These are phyloP conservation scores for Leptinotarsa rubiginosa DNA, from an alignment of 2,888 invertebrate genomes.

Conservation along the genomic window DNA sequence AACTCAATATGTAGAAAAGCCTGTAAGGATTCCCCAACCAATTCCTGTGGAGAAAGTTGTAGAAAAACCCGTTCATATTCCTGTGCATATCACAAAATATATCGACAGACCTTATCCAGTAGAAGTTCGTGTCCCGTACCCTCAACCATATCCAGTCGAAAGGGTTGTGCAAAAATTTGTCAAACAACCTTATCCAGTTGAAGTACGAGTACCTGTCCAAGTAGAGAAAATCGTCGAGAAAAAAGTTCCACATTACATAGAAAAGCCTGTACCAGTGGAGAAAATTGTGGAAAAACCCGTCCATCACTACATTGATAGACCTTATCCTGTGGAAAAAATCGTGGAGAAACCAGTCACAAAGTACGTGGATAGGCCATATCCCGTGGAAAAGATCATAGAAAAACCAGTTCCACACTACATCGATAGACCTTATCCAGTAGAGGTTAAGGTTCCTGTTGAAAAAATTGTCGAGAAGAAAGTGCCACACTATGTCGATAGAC, in stretches of 20 bases:
- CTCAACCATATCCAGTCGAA: slow-evolving; percentile 58
- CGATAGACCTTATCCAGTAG: slow-evolving; percentile 64
- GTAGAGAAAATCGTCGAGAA: slow-evolving; percentile 69
- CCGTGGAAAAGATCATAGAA: slow-evolving; percentile 62
- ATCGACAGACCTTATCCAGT: slow-evolving; percentile 67
- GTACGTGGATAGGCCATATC: slow-evolving; percentile 66
- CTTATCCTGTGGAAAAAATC: slow-evolving; percentile 67
- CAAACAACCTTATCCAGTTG: slow-evolving; percentile 44
- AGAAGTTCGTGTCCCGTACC: slow-evolving; percentile 63
- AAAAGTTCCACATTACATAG: slow-evolving; percentile 68
- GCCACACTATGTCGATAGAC: slow-evolving; percentile 68
- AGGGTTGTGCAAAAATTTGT: slow-evolving; percentile 52
- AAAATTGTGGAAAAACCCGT: slow-evolving; percentile 64
- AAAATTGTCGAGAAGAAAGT: slow-evolving; percentile 65
- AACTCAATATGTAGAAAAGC: slow-evolving; percentile 59
- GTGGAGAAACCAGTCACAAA: slow-evolving; percentile 69
- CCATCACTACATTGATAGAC: slow-evolving; percentile 53
- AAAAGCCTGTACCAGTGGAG: slow-evolving; percentile 63
- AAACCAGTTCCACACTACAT: slow-evolving; percentile 56
- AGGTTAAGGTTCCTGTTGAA: slow-evolving; percentile 66
- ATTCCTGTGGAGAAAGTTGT: slow-evolving; percentile 63
- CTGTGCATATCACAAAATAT: slow-evolving; percentile 68
- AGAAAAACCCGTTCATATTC: slow-evolving; percentile 66
- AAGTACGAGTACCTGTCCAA: slow-evolving; percentile 65
- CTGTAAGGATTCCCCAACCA: slow-evolving; percentile 59